Evolutionary conservation across 1,140 invertebrate species (phyloP), one percentile per base, ranked within the genome.

Genomic region (Pentalonia nigronervosa): DNA sequence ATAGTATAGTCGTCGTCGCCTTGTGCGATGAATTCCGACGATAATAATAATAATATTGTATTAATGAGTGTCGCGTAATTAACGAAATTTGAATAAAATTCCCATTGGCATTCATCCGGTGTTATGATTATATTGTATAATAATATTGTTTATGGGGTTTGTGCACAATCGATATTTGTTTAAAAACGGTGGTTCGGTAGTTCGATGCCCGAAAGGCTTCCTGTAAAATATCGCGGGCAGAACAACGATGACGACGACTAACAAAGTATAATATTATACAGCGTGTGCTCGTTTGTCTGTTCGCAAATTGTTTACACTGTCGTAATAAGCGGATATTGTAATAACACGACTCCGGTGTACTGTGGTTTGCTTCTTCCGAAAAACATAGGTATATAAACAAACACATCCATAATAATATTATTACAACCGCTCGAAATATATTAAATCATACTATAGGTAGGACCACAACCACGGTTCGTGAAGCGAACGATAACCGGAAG

Each of bases 1-100:
- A 48, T 48, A 48, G 0, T 48, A 48, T 17, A 14, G 48, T 50
- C 48, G 17, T 41, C 48, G 48, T 50, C 48, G 48, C 3, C 17
- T 50, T 4, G 14, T 17, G 17, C 17, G 14, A 20, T 14, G 48
- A 67, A 67, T 67, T 67, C 34, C 84, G 45, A 48, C 30, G 41
- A 47, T 83, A n/a, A 81, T 81, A 81, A 60, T 81, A 36, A 83
- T 41, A 41, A 83, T 87, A 87, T 30, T 47, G 41, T 87, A 87
- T 47, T 47, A 47, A 87, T n/a, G 45, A 87, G 7, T 41, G 34
- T 4, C 23, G 47, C 25, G 45, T 47, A 41, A 47, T 86, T 86
- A 86, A 45, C 84, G 45, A 30, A 47, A 87, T 89, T 89, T 34
- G 48, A 53, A 89, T 89, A 30, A 47, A 87, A 87, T 30, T 47